Evolutionary conservation across 2,113 vertebrate species (phyloP), one percentile per base, ranked within the genome.

Genomic region (Sisor rabdophorus): DNA sequence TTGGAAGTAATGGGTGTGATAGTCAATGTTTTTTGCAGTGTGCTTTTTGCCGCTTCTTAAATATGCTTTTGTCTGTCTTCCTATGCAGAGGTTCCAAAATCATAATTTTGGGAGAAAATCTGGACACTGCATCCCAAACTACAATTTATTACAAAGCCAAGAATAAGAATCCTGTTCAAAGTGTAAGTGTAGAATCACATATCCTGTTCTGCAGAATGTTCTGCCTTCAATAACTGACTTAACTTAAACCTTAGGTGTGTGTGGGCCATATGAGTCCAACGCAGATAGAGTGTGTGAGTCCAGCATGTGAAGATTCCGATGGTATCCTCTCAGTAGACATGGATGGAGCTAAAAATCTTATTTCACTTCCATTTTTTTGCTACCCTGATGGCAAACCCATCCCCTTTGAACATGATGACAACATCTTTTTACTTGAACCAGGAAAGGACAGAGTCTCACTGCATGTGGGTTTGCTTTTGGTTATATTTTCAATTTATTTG

Each of bases 291-390:
- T 99, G 97, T 79, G 78, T 8, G 50, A 88, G 91, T 44, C 96
- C 96, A 0, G 79, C 71, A 22, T 94, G 89, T 76, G 89, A 86
- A 56, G 87, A 90, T 28, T 88, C 81, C 0, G 91, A 89, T 28
- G 96, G 95, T 55, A 86, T 89, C 77, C 90, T 99, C 75, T 95
- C 89, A 0, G 91, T 92, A 73, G 79, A 90, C 75, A 93, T 94
- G 88, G 96, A 97, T 0, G 92, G 94, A 3, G 81, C 90, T 0
- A 0, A 84, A 0, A 85, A 79, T 60, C 91, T 88, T 56, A 90
- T 87, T 82, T 83, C 88, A 20, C 88, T 90, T 65, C 87, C 80
- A 40, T 93, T 96, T 73, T 90, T 73, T 58, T 96, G 95, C 87
- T 91, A 92, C 79, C 87, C 91, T 1, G 88, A 61, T 11, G 95